Conservation (phyloP, 2,113 vertebrate genomes). For the Pseudorhombus dupliciocellatus region DNA sequence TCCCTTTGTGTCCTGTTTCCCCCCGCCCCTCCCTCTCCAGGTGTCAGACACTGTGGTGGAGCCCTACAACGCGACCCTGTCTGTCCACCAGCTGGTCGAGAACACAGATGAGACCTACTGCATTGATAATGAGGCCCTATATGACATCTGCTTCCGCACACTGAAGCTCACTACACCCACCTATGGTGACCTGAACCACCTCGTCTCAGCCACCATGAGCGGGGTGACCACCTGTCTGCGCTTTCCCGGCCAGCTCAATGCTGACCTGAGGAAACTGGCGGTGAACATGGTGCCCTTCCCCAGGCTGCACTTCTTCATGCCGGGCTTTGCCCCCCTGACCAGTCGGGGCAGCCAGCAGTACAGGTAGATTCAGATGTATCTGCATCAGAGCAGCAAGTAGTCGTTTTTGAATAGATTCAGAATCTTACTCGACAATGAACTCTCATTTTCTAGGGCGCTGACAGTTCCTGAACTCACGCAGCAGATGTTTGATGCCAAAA, state of each 20-base stretch:
- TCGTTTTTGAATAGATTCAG: neutral
- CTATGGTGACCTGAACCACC: constrained; percentile 87
- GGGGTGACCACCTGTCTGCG: constrained; percentile 91
- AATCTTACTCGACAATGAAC: neutral
- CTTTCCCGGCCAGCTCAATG: constrained; percentile 90
- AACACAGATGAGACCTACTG: constrained; percentile 75
- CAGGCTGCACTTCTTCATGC: constrained; percentile 73
- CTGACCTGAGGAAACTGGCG: constrained; percentile 89
- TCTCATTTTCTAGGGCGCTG: constrained; percentile 36
- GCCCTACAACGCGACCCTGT: constrained; percentile 71
- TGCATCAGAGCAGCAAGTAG: too few species aligned
- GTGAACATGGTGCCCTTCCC: constrained; percentile 78
- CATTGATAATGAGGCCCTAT: constrained; percentile 73
- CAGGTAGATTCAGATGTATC: constrained; percentile 38
- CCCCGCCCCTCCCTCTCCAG: constrained; percentile 24
- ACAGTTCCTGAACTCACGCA: constrained; percentile 79
- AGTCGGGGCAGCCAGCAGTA: constrained; percentile 71
- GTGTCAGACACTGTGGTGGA: constrained; percentile 73
- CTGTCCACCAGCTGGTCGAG: constrained; percentile 71
- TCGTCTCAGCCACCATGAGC: constrained; percentile 93
- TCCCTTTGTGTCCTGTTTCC: constrained; percentile 12
- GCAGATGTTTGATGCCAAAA: constrained; percentile 85
- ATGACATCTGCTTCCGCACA: constrained; percentile 73
- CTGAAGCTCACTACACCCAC: constrained; percentile 70
- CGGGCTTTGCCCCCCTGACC: constrained; percentile 68